Evolutionary conservation across 2,888 invertebrate species (phyloP).

Genomic region (Pecten maximus): DNA sequence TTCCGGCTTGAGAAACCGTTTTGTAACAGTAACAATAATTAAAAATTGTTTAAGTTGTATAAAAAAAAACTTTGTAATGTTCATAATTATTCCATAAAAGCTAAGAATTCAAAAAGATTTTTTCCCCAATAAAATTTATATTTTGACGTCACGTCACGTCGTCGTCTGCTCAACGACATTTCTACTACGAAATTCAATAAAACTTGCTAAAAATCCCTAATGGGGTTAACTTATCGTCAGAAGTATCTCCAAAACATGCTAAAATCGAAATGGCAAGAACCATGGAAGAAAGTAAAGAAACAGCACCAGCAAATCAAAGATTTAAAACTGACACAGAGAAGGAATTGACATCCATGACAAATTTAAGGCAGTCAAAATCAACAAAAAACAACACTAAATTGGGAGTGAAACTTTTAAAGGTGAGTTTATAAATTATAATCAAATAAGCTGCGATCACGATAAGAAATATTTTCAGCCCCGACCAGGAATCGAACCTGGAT

Average conservation of each 20-base stretch:
- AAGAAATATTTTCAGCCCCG: not conserved
- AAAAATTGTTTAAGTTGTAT: not conserved
- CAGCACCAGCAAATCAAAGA: too few relatives aligned
- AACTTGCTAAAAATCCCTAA: not conserved
- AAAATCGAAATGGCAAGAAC: not conserved
- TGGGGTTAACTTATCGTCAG: not conserved
- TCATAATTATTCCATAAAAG: too few relatives aligned
- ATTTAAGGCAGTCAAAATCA: not conserved
- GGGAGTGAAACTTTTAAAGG: not conserved
- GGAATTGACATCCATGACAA: not conserved
- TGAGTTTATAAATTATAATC: not conserved
- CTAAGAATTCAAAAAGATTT: not conserved
- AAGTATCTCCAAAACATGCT: not conserved
- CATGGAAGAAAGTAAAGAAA: too few relatives aligned
- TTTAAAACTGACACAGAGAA: not conserved
- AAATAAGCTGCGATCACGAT: not conserved
- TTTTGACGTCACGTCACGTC: too few relatives aligned
- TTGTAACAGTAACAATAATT: not conserved
- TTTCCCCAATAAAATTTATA: not conserved
- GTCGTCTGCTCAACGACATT: not conserved
- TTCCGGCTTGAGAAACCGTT: not conserved
- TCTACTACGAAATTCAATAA: not conserved
- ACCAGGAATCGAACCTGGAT: not conserved
- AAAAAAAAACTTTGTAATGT: too few relatives aligned
- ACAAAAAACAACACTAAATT: not conserved